Percentiles rank a stretch among this genome's conserved stretches.
phyloP scores from a whole-genome alignment of 2,113 vertebrate species.

The Nymphicus hollandicus region DNA sequence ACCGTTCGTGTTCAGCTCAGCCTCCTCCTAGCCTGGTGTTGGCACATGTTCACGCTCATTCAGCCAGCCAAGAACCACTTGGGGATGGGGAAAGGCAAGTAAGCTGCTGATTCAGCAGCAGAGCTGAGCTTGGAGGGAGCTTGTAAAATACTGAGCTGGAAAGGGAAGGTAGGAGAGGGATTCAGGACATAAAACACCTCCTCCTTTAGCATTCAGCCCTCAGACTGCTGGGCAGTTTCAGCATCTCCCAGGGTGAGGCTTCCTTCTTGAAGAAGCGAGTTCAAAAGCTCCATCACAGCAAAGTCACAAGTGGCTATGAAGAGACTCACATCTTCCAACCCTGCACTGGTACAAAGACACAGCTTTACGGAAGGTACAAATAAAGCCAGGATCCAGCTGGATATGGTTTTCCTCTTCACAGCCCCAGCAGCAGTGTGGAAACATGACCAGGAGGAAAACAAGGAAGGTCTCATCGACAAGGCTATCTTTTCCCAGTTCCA shows the following conservation, averaged over 20 bases:
- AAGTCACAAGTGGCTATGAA: background rate
- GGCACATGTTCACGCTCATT: accelerated
- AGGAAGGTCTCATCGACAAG: background rate
- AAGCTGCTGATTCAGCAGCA: background rate
- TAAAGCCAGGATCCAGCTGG: background rate
- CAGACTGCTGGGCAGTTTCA: background rate
- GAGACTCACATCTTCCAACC: background rate
- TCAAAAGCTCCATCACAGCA: background rate
- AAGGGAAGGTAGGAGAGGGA: background rate
- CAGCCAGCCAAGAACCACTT: background rate
- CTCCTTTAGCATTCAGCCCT: background rate
- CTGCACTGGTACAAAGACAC: background rate
- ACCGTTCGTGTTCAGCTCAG: background rate
- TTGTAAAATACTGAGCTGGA: background rate
- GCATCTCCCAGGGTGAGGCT: background rate
- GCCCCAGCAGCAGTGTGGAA: background rate
- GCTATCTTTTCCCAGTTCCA: background rate
- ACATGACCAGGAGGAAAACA: background rate
- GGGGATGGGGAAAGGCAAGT: background rate
- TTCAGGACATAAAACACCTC: background rate
- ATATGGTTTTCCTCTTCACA: background rate
- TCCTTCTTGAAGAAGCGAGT: background rate
- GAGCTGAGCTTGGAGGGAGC: background rate
- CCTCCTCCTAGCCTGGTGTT: background rate
- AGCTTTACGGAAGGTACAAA: background rate